phyloP scores from a whole-genome alignment of 1,140 invertebrate genomes.

The Drosophila malerkotliana region DNA sequence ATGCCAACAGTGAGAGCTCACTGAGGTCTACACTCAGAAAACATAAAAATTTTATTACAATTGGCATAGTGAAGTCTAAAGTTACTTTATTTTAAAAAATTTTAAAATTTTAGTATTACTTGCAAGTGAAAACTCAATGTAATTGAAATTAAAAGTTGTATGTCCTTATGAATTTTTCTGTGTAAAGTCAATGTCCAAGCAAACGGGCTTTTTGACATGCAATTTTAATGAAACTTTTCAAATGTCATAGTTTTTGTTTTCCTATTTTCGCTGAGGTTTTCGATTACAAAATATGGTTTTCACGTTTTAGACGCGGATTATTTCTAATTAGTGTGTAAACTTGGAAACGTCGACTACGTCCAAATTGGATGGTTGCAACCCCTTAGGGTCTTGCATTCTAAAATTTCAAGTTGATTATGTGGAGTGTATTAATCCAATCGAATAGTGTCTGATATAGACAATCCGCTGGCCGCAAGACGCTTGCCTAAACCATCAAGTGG shows the following conservation, averaged over 20 bases:
- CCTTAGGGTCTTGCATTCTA: neutral
- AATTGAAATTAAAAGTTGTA: neutral
- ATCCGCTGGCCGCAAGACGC: constrained; percentile 1
- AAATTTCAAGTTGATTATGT: constrained; percentile 26
- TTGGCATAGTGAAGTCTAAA: neutral
- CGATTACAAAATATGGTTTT: constrained; percentile 25
- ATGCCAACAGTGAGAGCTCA: constrained; percentile 36
- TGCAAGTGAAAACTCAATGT: neutral
- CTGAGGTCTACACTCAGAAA: neutral
- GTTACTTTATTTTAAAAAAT: no score
- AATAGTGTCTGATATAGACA: constrained; percentile 10
- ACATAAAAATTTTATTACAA: neutral
- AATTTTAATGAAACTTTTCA: constrained; percentile 65
- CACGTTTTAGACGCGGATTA: constrained; percentile 28
- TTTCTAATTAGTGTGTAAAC: constrained; percentile 59
- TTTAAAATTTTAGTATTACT: no score
- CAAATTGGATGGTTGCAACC: neutral
- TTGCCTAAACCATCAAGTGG: constrained; percentile 69
- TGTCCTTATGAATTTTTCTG: neutral
- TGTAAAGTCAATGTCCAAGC: constrained; percentile 11
- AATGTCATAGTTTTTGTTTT: constrained; percentile 13
- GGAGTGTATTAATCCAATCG: constrained; percentile 46
- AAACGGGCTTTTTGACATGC: constrained; percentile 25
- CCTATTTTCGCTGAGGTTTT: constrained; percentile 27
- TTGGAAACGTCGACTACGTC: constrained; percentile 10